phyloP scores from a whole-genome alignment of 2,113 vertebrate genomes.

The Dicaeum eximium region DNA sequence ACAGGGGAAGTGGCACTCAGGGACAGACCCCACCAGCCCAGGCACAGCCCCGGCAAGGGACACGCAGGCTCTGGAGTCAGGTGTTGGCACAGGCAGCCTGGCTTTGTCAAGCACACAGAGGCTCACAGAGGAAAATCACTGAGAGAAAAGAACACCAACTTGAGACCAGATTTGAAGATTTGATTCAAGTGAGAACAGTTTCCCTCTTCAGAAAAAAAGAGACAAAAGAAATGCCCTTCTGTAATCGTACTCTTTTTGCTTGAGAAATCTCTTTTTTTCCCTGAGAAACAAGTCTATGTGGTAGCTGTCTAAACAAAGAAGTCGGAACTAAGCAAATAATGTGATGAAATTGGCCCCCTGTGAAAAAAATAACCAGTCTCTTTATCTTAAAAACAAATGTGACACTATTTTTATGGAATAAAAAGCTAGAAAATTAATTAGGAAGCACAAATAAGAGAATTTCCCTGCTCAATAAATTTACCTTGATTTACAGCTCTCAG shows the following conservation, averaged over 20 bases:
- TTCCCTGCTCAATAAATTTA: not conserved
- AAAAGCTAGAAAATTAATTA: not conserved
- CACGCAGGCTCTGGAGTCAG: rapidly evolving
- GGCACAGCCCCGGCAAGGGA: not conserved
- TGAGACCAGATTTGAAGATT: not conserved
- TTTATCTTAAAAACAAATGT: not conserved
- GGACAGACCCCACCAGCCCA: not conserved
- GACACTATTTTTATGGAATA: not conserved
- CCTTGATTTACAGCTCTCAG: not conserved
- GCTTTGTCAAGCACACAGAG: not conserved
- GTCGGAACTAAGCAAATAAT: not conserved
- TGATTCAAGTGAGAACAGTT: not conserved
- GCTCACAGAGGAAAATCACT: not conserved
- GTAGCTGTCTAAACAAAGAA: not conserved
- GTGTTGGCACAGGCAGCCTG: not conserved
- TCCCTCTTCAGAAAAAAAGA: not conserved
- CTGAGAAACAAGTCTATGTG: not conserved
- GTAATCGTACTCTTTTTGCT: not conserved
- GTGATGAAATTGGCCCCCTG: not conserved
- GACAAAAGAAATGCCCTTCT: not conserved
- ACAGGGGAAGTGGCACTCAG: rapidly evolving
- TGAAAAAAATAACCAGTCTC: not conserved
- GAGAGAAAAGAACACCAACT: not conserved
- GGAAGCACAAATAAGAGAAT: not conserved
- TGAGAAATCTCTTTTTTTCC: not conserved